A percentile compares a stretch with the other conserved stretches of the same genome.
phyloP scores from a whole-genome alignment of 1,140 invertebrate species.

The Gonioctena quinquepunctata region DNA sequence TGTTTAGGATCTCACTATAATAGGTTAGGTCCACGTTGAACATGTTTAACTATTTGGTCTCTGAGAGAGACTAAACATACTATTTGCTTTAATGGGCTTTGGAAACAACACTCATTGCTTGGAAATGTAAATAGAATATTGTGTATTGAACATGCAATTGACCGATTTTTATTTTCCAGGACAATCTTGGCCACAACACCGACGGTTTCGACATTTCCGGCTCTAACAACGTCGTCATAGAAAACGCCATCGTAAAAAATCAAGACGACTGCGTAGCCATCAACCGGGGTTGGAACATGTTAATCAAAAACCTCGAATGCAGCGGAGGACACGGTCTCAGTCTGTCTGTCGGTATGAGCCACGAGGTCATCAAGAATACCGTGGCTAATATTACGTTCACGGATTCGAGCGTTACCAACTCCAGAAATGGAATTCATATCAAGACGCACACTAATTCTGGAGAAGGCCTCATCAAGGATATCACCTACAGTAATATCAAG shows the following conservation, averaged over 20 bases:
- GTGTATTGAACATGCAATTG: too few relatives aligned
- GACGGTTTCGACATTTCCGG: constrained; percentile 19
- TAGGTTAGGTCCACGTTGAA: too few relatives aligned
- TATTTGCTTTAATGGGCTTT: too few relatives aligned
- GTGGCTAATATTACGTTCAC: constrained; percentile 15
- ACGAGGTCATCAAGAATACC: constrained; percentile 13
- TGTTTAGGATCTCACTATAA: too few relatives aligned
- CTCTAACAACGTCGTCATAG: background rate
- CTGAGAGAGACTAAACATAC: too few relatives aligned
- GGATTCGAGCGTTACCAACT: constrained; percentile 19
- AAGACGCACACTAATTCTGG: constrained; percentile 25
- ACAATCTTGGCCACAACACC: background rate
- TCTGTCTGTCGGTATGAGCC: constrained; percentile 5
- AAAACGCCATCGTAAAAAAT: constrained; percentile 7
- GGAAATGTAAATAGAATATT: too few relatives aligned
- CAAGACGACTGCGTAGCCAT: constrained; percentile 19
- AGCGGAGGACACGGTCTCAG: constrained; percentile 30
- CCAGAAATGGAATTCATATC: constrained; percentile 28
- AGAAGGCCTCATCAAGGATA: constrained; percentile 19
- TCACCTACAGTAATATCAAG: constrained; percentile 28
- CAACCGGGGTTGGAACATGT: constrained; percentile 23
- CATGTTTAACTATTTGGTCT: too few relatives aligned
- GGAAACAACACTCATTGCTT: too few relatives aligned
- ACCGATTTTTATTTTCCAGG: too few relatives aligned
- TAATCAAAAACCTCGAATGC: constrained; percentile 17